Conservation (phyloP, 2,888 invertebrate genomes). For the Tachina lurida region DNA sequence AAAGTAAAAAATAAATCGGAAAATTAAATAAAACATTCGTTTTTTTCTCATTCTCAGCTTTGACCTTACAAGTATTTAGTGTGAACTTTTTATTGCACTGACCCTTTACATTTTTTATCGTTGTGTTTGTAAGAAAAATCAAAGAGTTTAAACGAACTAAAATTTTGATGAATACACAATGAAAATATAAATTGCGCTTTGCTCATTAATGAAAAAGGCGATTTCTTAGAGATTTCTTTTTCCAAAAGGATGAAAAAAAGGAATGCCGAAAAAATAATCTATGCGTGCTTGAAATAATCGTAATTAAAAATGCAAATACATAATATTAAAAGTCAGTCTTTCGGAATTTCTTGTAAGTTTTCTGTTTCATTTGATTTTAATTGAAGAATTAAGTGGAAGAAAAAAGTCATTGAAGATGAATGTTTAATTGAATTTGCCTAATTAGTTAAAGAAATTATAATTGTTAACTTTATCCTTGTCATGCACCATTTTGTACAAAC, state of each 20-base stretch:
- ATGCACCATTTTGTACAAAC: background rate
- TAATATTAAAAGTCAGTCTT: constrained; percentile 53
- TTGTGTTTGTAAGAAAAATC: background rate
- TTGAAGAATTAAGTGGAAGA: constrained; percentile 12
- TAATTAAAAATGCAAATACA: constrained; percentile 69
- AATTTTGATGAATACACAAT: background rate
- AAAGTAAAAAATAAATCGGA: no score
- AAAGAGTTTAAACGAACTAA: background rate
- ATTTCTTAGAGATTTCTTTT: constrained; percentile 14
- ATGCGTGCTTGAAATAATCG: constrained; percentile 55
- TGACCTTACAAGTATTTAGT: no score
- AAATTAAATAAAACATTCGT: no score
- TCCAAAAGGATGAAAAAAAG: constrained; percentile 3
- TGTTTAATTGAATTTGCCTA: constrained; percentile 62
- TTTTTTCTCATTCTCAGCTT: no score
- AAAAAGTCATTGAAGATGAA: constrained; percentile 47
- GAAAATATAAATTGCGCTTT: background rate
- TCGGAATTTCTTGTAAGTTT: constrained; percentile 19
- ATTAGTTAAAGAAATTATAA: constrained; percentile 57
- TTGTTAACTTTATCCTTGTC: constrained; percentile 4
- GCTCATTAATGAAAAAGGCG: background rate
- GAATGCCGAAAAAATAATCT: constrained; percentile 25
- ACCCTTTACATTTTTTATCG: background rate
- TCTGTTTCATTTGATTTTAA: constrained; percentile 38
- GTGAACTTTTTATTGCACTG: background rate